Conservation (phyloP, 2,797 vertebrate species). For the Sebastes oblongus region DNA sequence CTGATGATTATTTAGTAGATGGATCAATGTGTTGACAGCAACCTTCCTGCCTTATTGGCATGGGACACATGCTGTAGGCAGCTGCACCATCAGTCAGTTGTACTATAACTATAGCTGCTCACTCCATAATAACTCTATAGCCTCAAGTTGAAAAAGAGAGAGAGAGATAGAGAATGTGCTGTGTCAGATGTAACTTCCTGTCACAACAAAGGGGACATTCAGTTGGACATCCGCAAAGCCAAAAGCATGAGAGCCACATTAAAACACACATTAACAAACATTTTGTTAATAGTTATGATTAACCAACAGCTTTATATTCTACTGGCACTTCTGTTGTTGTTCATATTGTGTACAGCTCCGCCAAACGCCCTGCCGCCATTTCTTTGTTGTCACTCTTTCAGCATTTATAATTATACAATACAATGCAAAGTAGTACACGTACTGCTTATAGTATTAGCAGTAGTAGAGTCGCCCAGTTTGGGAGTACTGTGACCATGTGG, state of each 20-base stretch:
- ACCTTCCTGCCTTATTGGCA: background rate
- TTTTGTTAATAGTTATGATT: background rate
- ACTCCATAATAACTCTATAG: background rate
- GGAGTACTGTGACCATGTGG: background rate
- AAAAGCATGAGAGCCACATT: background rate
- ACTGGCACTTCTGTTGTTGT: background rate
- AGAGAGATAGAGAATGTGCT: background rate
- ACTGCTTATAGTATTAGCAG: background rate
- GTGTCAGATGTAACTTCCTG: slow-evolving; percentile 36
- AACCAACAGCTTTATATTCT: background rate
- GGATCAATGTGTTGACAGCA: background rate
- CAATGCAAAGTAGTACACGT: background rate
- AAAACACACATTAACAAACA: background rate
- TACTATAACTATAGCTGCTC: background rate
- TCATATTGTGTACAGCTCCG: background rate
- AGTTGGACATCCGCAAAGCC: background rate
- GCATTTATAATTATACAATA: background rate
- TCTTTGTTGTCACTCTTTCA: background rate
- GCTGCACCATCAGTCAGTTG: background rate
- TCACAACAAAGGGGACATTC: slow-evolving; percentile 25
- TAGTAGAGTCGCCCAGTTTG: background rate
- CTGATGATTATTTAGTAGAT: background rate
- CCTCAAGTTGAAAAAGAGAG: background rate
- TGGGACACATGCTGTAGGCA: background rate
- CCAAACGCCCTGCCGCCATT: background rate